Conservation (phyloP, 2,888 invertebrate species). For the Deilephila porcellus region DNA sequence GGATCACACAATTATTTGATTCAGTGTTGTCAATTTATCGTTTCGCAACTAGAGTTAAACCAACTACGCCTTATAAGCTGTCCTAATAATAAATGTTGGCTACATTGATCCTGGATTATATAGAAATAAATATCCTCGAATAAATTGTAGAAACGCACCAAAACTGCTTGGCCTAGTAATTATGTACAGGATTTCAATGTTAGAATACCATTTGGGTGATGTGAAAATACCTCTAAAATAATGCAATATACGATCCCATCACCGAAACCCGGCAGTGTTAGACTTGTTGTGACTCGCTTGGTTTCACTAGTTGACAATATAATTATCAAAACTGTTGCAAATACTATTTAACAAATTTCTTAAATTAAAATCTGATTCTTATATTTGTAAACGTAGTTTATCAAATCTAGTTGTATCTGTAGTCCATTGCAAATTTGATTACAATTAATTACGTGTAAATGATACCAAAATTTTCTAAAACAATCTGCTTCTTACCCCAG, state of each 20-base stretch:
- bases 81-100: too few relatives aligned
- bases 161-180: neutral
- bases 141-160: neutral
- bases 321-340: neutral
- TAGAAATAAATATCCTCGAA: neutral
- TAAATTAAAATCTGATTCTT: too few relatives aligned
- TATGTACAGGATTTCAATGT: neutral
- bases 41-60: too few relatives aligned
- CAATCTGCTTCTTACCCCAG: too few relatives aligned
- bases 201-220: neutral
- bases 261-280: neutral
- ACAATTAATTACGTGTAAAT: too few relatives aligned
- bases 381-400: too few relatives aligned
- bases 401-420: too few relatives aligned
- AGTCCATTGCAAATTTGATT: too few relatives aligned
- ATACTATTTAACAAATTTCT: neutral
- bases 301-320: slow-evolving; percentile 1
- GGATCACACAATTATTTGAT: too few relatives aligned
- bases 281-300: neutral
- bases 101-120: neutral
- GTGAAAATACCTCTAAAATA: neutral
- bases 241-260: neutral
- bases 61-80: too few relatives aligned
- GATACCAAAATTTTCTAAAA: too few relatives aligned
- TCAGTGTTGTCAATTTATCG: too few relatives aligned